Base-by-base conservation (phyloP, 2,113 vertebrate species). In the Parotia lawesii region DNA sequence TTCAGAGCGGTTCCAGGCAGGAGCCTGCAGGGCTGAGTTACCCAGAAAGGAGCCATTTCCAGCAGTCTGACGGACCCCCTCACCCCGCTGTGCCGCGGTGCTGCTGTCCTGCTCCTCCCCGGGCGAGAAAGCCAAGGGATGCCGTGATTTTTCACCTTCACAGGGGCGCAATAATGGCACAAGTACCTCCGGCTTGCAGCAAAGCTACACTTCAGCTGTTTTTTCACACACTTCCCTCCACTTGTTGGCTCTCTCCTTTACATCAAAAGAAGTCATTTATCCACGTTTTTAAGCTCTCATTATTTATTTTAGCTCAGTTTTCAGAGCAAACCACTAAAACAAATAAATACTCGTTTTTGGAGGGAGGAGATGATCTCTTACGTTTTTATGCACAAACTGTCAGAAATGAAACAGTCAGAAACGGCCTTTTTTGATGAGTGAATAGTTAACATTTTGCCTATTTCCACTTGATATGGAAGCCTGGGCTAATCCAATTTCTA, bases 1-100 rank as follows among this genome's bases (percentile, higher is more conserved):
- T 37, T 51, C 4, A 0, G 42, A 62, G 33, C 0, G 0, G 38
- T 5, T 13, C 76, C 1, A 0, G 3, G 33, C 37, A 17, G 62
- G 23, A 48, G 38, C 19, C 61, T 23, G 50, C 62, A 16, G 57
- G 57, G 58, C 53, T 17, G 25, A 23, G 56, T 2, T 8, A 10
- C 24, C 50, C 71, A 9, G 28, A 13, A 15, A 33, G 42, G n/a
- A 45, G 20, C 33, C 57, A 5, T 8, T 12, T 12, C n/a, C 15
- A 5, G 1, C 64, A 0, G 6, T 6, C 11, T 9, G 33, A 8
- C 10, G 2, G 31, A 10, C 22, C 2, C 6, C 16, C 48, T 8
- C 11, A 1, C 11, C 20, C 62, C 8, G 1, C 28, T 0, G 3
- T 3, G 7, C 65, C 5, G 5, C 3, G 33, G 4, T 9, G 20